A percentile compares a stretch with the other conserved stretches of the same genome.
phyloP scores from a whole-genome alignment of 2,113 vertebrate species.

The Rhombomys opimus region DNA sequence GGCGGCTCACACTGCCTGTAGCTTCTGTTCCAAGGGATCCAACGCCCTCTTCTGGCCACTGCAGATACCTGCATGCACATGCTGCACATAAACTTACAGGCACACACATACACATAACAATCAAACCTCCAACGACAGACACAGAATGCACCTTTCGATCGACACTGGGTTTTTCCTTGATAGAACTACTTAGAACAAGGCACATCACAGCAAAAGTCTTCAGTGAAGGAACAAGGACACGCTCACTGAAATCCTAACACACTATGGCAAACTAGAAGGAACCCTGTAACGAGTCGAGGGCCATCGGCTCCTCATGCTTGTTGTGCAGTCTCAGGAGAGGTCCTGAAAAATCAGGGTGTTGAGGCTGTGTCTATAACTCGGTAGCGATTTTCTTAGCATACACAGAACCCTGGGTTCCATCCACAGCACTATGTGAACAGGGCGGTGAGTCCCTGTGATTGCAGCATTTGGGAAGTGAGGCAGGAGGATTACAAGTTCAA shows the following conservation, averaged over 20 bases:
- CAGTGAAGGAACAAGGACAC: neutral
- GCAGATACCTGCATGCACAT: neutral
- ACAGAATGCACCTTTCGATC: neutral
- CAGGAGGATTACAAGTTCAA: neutral
- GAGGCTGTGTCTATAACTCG: neutral
- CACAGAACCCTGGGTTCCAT: neutral
- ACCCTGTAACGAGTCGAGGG: rapidly evolving
- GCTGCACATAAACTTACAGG: neutral
- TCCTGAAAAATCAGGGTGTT: neutral
- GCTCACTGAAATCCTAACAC: no score
- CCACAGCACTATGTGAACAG: neutral
- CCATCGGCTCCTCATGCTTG: neutral
- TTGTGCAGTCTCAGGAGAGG: neutral
- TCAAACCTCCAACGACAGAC: rapidly evolving
- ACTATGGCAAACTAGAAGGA: rapidly evolving
- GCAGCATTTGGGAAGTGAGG: neutral
- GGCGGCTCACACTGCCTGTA: neutral
- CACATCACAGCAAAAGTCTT: neutral
- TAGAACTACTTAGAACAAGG: neutral
- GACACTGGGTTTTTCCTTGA: neutral
- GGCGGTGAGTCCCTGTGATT: neutral
- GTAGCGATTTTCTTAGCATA: neutral
- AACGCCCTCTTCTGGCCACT: neutral
- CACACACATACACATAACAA: neutral
- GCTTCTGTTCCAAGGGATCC: neutral